Percentiles rank a stretch among this genome's conserved stretches.
phyloP scores from a whole-genome alignment of 2,113 vertebrate genomes.

The Phalacrocorax pelagicus region DNA sequence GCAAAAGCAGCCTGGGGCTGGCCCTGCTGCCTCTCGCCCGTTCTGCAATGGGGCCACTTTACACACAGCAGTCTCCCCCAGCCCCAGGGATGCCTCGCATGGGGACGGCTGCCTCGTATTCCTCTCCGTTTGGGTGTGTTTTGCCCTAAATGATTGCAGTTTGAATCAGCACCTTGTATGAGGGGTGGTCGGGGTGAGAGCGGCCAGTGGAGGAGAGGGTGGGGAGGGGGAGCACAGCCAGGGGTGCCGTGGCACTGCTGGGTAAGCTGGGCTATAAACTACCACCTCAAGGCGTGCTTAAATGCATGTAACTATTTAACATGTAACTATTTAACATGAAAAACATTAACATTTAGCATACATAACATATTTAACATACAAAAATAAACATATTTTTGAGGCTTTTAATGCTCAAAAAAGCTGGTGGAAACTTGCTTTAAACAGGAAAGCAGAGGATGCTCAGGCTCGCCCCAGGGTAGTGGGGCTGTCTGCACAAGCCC shows the following conservation, averaged over 20 bases:
- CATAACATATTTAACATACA: too few relatives aligned
- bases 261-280: background rate
- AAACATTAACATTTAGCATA: too few relatives aligned
- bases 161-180: fast-evolving
- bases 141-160: background rate
- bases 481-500: fast-evolving
- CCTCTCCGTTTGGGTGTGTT: background rate
- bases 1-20: background rate
- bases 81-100: fast-evolving
- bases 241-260: background rate
- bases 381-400: too few relatives aligned
- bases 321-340: too few relatives aligned
- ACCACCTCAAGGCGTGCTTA: background rate
- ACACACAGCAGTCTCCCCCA: background rate
- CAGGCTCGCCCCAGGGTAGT: fast-evolving
- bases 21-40: fast-evolving
- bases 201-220: fast-evolving
- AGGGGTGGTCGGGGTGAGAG: background rate
- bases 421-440: background rate
- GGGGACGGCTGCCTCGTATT: background rate
- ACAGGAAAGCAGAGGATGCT: background rate
- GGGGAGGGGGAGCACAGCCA: fast-evolving
- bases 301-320: too few relatives aligned
- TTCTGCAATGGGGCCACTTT: background rate
- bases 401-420: background rate